Evolutionary conservation across 1,140 invertebrate species (phyloP), one percentile per base, ranked within the genome.

Genomic region (Drosophila varians): DNA sequence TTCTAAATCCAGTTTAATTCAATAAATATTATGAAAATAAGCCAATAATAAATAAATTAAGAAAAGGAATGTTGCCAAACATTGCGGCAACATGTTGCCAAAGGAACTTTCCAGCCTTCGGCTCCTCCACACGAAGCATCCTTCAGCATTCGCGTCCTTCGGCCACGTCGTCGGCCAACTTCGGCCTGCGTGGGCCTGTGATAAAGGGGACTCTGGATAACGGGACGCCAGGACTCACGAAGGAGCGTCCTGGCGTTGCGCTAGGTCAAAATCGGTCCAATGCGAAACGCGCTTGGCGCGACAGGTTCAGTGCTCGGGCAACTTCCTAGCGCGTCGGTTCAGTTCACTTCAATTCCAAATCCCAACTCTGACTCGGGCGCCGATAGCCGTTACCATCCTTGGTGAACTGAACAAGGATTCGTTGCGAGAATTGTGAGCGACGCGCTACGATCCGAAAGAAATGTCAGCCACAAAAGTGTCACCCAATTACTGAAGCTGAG

Each of bases 251-350:
- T 76, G 36, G 36, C 55, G 52, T 87, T 86, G 77, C 58, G 80
- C 62, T 77, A 80, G 80, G 80, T 80, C 38, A 42, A 19, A 42
- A 42, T 42, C 47, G 74, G 57, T 47, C 80, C 82, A 87, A 86
- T 86, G 80, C 80, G 76, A 80, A 51, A 49, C 38, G 52, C 52
- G 82, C 77, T 70, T 71, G 65, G 52, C 61, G 66, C 49, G 61
- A 43, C 65, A 77, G 65, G 53, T 83, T 88, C 77, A 88, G 83
- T 88, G 84, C 83, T 88, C 83, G 83, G 84, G 66, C 83, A 88
- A 88, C 83, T 76, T 88, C 74, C 74, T 61, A 89, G 79, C 84
- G 83, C 83, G 83, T 88, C 84, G 83, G 82, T 87, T 82, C 56
- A 72, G 47, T 48, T 69, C 46, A 62, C 26, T 62, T 57, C 25